Evolutionary conservation across 1,140 invertebrate species (phyloP).

Genomic region (Muscidifurax raptorellus): DNA sequence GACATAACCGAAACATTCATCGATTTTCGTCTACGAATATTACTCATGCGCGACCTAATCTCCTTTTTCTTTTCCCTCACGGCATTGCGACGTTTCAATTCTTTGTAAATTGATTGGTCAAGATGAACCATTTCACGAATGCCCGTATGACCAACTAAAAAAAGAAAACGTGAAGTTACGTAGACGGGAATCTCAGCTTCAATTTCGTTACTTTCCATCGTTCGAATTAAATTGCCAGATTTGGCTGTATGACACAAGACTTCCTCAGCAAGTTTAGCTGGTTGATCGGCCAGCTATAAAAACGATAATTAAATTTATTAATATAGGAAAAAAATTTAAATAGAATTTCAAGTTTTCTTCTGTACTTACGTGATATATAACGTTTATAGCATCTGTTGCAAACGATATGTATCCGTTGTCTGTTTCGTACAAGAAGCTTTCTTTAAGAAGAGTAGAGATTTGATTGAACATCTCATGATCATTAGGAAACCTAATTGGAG

Average conservation of each 20-base stretch:
- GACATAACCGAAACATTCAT: conserved; percentile 16
- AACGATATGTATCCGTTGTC: conserved; percentile 78
- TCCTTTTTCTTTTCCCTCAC: conserved; percentile 70
- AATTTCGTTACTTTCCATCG: conserved; percentile 16
- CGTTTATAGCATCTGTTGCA: conserved; percentile 78
- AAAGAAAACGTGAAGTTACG: conserved; percentile 81
- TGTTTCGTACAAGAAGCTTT: conserved; percentile 71
- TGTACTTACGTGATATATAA: conserved; percentile 77
- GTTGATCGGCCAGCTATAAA: conserved; percentile 69
- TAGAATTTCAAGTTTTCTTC: neutral
- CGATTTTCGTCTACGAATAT: neutral
- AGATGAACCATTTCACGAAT: conserved; percentile 86
- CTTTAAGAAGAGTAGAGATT: conserved; percentile 72
- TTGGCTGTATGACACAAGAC: conserved; percentile 59
- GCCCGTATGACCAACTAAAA: conserved; percentile 83
- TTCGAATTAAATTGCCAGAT: conserved; percentile 52
- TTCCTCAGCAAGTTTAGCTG: conserved; percentile 64
- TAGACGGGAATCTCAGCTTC: conserved; percentile 48
- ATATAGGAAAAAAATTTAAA: neutral
- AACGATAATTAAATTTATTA: neutral
- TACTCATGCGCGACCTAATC: conserved; percentile 54
- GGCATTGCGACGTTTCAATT: conserved; percentile 79
- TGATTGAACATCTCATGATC: conserved; percentile 78
- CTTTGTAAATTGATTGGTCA: conserved; percentile 85
- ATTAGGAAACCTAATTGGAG: conserved; percentile 68